These are phyloP conservation scores for Acrobasis consociella DNA, from an alignment of 2,888 invertebrate genomes.

Conservation along the genomic window DNA sequence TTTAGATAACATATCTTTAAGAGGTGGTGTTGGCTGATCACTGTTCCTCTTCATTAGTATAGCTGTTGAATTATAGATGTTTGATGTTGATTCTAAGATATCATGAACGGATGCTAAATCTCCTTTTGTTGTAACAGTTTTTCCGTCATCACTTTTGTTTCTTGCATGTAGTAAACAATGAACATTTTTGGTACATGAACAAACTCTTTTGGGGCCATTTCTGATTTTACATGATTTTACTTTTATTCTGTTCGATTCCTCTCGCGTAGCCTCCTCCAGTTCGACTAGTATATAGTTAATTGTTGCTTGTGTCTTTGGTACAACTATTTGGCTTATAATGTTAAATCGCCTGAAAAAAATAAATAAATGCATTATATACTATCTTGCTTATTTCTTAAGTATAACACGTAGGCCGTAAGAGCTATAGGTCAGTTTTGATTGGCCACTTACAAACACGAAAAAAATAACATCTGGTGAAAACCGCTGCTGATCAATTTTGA, in stretches of 20 bases:
- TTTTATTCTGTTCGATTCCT: conserved; percentile 5
- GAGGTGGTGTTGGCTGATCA: neutral
- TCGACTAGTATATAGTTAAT: conserved; percentile 45
- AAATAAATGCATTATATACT: neutral
- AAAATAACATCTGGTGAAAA: no score
- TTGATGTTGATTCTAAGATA: no score
- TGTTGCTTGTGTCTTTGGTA: conserved; percentile 45
- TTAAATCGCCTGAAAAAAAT: conserved; percentile 45
- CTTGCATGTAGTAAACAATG: neutral
- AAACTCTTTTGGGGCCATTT: neutral
- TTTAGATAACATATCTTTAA: neutral
- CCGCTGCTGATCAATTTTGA: no score
- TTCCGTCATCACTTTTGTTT: neutral
- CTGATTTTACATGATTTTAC: conserved; percentile 1
- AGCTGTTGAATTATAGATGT: no score
- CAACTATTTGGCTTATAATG: conserved; percentile 45
- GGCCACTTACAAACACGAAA: no score
- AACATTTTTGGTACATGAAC: neutral
- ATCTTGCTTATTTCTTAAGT: no score
- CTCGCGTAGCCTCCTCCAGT: conserved; percentile 43
- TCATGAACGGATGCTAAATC: no score
- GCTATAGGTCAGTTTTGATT: no score
- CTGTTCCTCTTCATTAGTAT: no score
- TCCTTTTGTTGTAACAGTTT: neutral
- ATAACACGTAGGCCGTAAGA: no score